These are phyloP conservation scores for Heliornis fulica DNA, from an alignment of 2,113 vertebrate species.

Conservation along the genomic window DNA sequence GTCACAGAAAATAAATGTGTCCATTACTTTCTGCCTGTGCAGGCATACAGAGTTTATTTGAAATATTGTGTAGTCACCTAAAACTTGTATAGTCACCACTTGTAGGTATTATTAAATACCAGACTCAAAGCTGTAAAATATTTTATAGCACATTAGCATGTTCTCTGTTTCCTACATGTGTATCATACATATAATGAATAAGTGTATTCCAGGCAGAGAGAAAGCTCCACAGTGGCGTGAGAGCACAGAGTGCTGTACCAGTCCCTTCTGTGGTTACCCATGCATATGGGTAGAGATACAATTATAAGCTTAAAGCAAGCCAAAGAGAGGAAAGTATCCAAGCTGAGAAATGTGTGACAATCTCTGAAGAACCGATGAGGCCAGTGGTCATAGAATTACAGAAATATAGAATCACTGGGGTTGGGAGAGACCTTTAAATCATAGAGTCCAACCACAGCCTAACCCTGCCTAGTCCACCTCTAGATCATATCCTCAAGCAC, in stretches of 20 bases:
- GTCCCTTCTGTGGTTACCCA: background rate
- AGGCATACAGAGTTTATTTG: background rate
- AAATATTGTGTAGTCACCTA: background rate
- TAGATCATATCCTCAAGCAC: too few relatives aligned
- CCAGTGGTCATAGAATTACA: too few relatives aligned
- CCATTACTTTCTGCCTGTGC: accelerated
- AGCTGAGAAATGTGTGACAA: background rate
- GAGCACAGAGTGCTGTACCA: background rate
- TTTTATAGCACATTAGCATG: background rate
- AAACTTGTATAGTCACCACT: background rate
- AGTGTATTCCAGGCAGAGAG: background rate
- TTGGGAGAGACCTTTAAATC: too few relatives aligned
- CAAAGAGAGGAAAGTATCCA: background rate
- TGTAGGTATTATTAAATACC: background rate
- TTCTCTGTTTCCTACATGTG: background rate
- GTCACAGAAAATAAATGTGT: background rate
- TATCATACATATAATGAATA: background rate
- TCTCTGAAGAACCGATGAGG: background rate
- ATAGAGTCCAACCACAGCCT: too few relatives aligned
- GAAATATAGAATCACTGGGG: too few relatives aligned
- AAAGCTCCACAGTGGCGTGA: background rate
- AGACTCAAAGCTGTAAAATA: background rate
- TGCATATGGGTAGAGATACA: background rate
- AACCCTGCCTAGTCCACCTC: too few relatives aligned
- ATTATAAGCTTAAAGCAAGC: background rate